Evolutionary conservation across 2,113 vertebrate species (phyloP).

Genomic region (Pantherophis guttatus): DNA sequence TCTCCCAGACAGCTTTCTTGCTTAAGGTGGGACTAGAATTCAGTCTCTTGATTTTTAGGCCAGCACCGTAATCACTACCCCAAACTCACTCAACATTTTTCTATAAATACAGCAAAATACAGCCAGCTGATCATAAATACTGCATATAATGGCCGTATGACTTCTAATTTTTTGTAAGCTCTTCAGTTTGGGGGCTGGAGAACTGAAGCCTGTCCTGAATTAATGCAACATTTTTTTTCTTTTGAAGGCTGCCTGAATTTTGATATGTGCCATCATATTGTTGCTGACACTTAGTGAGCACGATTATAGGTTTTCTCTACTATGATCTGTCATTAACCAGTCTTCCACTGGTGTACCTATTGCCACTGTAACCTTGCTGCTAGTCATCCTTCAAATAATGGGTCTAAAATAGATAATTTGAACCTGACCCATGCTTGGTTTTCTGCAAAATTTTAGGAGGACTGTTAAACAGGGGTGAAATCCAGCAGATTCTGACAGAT

Average conservation of each 20-base stretch:
- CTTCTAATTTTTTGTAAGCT: too few relatives aligned
- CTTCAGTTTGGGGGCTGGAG: background rate
- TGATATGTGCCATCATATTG: background rate
- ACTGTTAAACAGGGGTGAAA: background rate
- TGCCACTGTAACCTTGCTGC: background rate
- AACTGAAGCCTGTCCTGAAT: background rate
- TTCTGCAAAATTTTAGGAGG: background rate
- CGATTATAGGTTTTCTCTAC: background rate
- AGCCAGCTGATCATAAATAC: background rate
- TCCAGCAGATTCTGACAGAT: too few relatives aligned
- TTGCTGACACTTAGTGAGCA: background rate
- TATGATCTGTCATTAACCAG: background rate
- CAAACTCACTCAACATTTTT: background rate
- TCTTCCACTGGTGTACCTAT: background rate
- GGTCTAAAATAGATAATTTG: background rate
- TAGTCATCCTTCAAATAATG: background rate
- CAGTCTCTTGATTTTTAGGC: too few relatives aligned
- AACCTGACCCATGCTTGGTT: background rate
- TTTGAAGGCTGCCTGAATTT: background rate
- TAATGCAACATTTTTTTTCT: background rate
- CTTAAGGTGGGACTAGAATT: too few relatives aligned
- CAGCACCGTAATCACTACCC: background rate
- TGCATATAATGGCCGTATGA: background rate
- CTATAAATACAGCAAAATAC: background rate
- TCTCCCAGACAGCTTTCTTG: too few relatives aligned